These are phyloP conservation scores for Coptodon rendalli DNA, from an alignment of 2,113 vertebrate species.

Conservation along the genomic window DNA sequence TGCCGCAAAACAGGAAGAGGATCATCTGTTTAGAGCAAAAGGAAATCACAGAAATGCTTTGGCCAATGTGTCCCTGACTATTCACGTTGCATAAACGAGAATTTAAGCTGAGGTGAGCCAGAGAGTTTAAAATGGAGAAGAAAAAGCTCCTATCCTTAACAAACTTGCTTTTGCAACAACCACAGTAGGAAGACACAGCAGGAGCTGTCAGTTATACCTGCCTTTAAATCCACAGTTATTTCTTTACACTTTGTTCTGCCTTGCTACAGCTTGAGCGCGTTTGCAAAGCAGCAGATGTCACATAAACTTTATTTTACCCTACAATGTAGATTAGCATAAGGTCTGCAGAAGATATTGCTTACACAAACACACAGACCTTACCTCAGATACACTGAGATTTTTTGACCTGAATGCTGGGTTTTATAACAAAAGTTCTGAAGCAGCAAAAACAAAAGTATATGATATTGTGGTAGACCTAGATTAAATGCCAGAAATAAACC, in stretches of 20 bases:
- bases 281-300: neutral
- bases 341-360: neutral
- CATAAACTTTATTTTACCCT: neutral
- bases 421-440: neutral
- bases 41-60: neutral
- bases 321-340: neutral
- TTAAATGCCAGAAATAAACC: neutral
- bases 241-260: neutral
- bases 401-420: neutral
- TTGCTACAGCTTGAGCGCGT: neutral
- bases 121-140: neutral
- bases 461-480: neutral
- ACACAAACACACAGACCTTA: neutral
- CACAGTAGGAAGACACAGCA: conserved; percentile 27
- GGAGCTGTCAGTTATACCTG: conserved; percentile 38
- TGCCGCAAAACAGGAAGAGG: neutral
- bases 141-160: conserved; percentile 9
- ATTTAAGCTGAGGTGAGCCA: conserved; percentile 23
- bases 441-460: neutral
- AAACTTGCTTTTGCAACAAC: conserved; percentile 35
- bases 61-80: neutral
- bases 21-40: neutral
- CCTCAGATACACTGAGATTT: neutral
- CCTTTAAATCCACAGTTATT: conserved; percentile 20
- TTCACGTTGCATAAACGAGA: neutral